Conservation (phyloP, 2,797 vertebrate species). For the Dallia pectoralis region DNA sequence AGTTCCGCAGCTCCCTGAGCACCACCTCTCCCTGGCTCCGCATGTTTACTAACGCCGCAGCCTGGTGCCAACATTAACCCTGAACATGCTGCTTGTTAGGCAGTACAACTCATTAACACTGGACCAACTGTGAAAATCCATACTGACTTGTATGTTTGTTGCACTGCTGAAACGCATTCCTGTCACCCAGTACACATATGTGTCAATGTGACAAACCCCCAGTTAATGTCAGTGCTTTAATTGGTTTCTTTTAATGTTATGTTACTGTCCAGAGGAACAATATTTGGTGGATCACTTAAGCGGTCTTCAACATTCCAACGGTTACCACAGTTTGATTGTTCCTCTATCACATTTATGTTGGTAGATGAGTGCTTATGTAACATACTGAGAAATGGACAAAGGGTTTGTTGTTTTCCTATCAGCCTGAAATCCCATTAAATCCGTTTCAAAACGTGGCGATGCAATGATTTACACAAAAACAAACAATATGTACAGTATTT, state of each 20-base stretch:
- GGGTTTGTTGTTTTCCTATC: neutral
- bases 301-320: neutral
- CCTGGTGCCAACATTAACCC: conserved; percentile 73
- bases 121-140: neutral
- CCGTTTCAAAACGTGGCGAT: neutral
- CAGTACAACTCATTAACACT: neutral
- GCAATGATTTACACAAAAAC: neutral
- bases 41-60: conserved; percentile 83
- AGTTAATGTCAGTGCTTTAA: too few relatives aligned
- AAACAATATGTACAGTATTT: conserved; percentile 62
- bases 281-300: neutral
- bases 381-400: conserved; percentile 4
- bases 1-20: conserved; percentile 65
- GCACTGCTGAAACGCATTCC: conserved; percentile 3
- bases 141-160: neutral
- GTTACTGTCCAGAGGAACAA: neutral
- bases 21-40: conserved; percentile 81
- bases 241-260: neutral
- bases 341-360: neutral
- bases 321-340: neutral
- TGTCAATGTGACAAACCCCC: too few relatives aligned
- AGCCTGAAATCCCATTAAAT: conserved; percentile 23
- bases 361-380: conserved; percentile 3
- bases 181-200: neutral
- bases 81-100: conserved; percentile 18